Evolutionary conservation across 1,140 invertebrate species (phyloP), one percentile per base, ranked within the genome.

Genomic region (Goniozus legneri): DNA sequence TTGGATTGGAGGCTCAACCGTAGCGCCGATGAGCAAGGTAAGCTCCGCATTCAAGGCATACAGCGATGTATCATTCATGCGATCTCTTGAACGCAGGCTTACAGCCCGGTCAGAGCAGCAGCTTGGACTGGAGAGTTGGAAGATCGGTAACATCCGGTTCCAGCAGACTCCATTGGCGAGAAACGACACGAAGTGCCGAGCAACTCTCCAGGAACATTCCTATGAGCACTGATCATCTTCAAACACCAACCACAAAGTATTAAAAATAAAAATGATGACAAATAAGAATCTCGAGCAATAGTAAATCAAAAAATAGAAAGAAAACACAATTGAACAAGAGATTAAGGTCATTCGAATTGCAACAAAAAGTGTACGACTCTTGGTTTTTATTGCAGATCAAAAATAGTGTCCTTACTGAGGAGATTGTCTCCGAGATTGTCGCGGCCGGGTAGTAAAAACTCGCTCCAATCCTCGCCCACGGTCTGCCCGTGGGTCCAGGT

Each of bases 121-220:
- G 71, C 50, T 54, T 75, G 27, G 73, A 75, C 42, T 75, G 73
- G 70, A 52, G 71, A 41, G 59, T 73, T 8, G 65, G 64, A 21
- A 60, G 62, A 10, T 56, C 57, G 15, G 50, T 65, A 14, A 67
- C 65, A 36, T 49, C 44, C 44, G 59, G 54, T 55, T 57, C 60
- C 32, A 62, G 60, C 34, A 58, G 50, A 30, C 55, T 69, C 7
- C 61, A 71, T 3, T 67, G 60, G 56, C 59, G 59, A 37, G 61
- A 71, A 47, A 56, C 62, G 0, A 73, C 70, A 13, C 61, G 63
- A 8, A 75, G 71, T 54, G 69, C 62, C 31, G 71, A 74, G 45
- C 71, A 73, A 27, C 54, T 75, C 22, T 71, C 70, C 10, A 61
- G 62, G 46, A 73, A 56, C 59, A 52, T 62, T 42, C 58, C 63